Conservation (phyloP, 1,140 invertebrate species). For the Bombus cullumanus region DNA sequence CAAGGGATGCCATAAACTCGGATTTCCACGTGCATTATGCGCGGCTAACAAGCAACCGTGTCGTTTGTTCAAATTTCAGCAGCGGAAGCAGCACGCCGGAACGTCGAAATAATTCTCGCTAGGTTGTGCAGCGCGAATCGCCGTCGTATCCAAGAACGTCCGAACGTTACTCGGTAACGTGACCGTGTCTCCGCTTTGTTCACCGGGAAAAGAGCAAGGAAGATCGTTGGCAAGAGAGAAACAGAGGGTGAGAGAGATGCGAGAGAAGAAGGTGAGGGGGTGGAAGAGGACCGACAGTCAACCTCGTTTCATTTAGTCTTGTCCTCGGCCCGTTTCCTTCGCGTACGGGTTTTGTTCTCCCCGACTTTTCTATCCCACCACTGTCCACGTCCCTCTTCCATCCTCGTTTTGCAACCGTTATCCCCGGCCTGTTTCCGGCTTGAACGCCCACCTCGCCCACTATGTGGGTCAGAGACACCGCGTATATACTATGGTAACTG, state of each 20-base stretch:
- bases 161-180: conserved; percentile 21
- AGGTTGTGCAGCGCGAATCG: conserved; percentile 29
- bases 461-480: conserved; percentile 46
- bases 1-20: background rate
- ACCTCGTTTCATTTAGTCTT: conserved; percentile 46
- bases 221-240: background rate
- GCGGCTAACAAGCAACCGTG: conserved; percentile 34
- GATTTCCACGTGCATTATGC: conserved; percentile 4
- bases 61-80: conserved; percentile 33
- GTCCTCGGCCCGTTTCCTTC: conserved; percentile 49
- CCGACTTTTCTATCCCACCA: conserved; percentile 22
- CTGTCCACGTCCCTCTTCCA: background rate
- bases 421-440: conserved; percentile 25
- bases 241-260: background rate
- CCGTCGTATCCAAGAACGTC: conserved; percentile 9
- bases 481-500: background rate
- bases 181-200: conserved; percentile 28
- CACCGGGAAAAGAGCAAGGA: conserved; percentile 17
- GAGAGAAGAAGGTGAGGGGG: background rate
- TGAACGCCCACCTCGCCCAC: background rate
- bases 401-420: background rate
- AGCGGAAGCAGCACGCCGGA: conserved; percentile 40
- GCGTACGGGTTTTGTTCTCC: conserved; percentile 38
- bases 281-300: conserved; percentile 44
- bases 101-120: conserved; percentile 45